Evolutionary conservation across 2,888 invertebrate species (phyloP).

Genomic region (Nomada ferruginata): DNA sequence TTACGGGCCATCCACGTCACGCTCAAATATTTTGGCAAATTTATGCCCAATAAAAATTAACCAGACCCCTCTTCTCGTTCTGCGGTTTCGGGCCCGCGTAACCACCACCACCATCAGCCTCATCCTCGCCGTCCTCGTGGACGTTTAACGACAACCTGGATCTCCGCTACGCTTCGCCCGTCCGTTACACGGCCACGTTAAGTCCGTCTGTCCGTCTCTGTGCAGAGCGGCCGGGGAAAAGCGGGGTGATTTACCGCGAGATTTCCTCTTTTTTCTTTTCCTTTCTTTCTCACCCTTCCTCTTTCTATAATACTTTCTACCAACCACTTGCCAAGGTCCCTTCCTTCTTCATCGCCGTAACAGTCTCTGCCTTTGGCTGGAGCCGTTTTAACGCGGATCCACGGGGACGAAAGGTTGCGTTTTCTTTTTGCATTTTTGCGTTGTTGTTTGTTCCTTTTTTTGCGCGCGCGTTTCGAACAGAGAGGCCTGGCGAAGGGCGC

Average conservation of each 20-base stretch:
- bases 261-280: slow-evolving; percentile 79
- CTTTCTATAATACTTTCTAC: slow-evolving; percentile 16
- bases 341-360: slow-evolving; percentile 7
- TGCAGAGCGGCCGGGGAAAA: slow-evolving; percentile 65
- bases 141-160: slow-evolving; percentile 73
- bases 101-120: slow-evolving; percentile 60
- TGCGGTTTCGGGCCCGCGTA: slow-evolving; percentile 71
- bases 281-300: slow-evolving; percentile 57
- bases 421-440: no score
- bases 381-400: slow-evolving; percentile 38
- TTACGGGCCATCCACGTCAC: slow-evolving; percentile 83
- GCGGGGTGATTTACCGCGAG: slow-evolving; percentile 81
- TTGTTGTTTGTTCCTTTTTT: slow-evolving; percentile 14
- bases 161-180: slow-evolving; percentile 55
- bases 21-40: slow-evolving; percentile 84
- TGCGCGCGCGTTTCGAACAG: slow-evolving; percentile 9
- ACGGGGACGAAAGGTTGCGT: slow-evolving; percentile 25
- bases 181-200: slow-evolving; percentile 55
- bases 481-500: slow-evolving; percentile 41
- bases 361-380: slow-evolving; percentile 12
- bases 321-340: slow-evolving; percentile 5
- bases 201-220: slow-evolving; percentile 49
- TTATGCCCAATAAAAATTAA: slow-evolving; percentile 84
- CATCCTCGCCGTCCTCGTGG: slow-evolving; percentile 32
- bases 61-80: slow-evolving; percentile 78